Conservation (phyloP, 2,888 invertebrate species). For the Sminthurides aquaticus region DNA sequence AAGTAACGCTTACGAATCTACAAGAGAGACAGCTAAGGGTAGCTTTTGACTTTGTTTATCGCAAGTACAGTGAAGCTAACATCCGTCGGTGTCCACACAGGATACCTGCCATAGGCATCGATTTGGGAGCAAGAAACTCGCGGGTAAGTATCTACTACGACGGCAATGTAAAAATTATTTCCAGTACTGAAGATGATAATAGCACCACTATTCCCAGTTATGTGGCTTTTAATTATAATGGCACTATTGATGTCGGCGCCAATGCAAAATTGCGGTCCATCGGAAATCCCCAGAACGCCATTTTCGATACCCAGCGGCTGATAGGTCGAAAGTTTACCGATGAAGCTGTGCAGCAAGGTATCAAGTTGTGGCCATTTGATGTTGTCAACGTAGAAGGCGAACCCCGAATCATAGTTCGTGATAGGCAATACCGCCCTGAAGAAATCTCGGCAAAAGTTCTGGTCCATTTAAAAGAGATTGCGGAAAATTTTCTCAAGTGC, state of each 20-base stretch:
- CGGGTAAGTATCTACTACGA: constrained; percentile 30
- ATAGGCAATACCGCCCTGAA: constrained; percentile 56
- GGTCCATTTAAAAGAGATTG: constrained; percentile 85
- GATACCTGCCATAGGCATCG: constrained; percentile 28
- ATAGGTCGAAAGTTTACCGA: constrained; percentile 77
- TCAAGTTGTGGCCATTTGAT: constrained; percentile 77
- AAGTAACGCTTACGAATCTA: neutral
- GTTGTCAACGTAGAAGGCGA: constrained; percentile 62
- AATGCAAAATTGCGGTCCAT: constrained; percentile 21
- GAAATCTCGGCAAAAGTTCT: constrained; percentile 61
- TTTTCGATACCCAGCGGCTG: constrained; percentile 73
- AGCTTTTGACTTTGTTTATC: constrained; percentile 7
- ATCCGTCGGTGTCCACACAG: neutral
- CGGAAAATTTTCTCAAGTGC: constrained; percentile 77
- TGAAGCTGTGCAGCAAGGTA: constrained; percentile 65
- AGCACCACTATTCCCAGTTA: constrained; percentile 25
- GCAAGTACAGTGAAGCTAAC: constrained; percentile 5
- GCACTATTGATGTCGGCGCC: constrained; percentile 42
- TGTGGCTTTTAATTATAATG: constrained; percentile 21
- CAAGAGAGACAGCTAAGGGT: constrained; percentile 12
- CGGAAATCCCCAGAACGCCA: constrained; percentile 67
- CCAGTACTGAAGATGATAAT: constrained; percentile 9
- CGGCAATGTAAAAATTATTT: constrained; percentile 26
- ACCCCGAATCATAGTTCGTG: constrained; percentile 27
- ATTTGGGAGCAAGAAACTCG: constrained; percentile 32